These are phyloP conservation scores for Elegia similella DNA, from an alignment of 2,888 invertebrate species.

Conservation along the genomic window DNA sequence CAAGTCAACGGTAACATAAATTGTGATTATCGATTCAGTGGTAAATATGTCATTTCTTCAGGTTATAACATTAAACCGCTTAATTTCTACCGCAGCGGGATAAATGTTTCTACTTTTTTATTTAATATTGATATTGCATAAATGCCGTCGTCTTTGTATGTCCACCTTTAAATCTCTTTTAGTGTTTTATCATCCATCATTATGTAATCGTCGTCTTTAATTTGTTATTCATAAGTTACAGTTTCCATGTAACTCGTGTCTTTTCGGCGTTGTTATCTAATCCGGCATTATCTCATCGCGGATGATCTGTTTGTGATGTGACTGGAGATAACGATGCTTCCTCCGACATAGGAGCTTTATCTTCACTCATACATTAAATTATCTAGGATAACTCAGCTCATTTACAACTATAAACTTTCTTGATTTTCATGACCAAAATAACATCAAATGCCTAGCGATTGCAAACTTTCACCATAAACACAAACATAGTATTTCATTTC, in stretches of 20 bases:
- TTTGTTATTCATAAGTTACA: constrained; percentile 21
- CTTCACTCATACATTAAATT: not conserved
- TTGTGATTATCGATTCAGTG: constrained; percentile 6
- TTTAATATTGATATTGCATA: not conserved
- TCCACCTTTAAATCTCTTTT: not conserved
- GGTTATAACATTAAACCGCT: constrained; percentile 9
- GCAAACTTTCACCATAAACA: constrained; percentile 14
- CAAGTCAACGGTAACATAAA: constrained; percentile 8
- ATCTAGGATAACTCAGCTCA: too few relatives aligned
- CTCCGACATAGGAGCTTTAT: constrained; percentile 35
- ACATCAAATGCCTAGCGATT: not conserved
- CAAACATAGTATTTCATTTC: constrained; percentile 28
- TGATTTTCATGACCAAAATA: not conserved
- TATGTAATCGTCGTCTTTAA: constrained; percentile 4
- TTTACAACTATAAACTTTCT: not conserved
- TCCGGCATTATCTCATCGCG: constrained; percentile 56
- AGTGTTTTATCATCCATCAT: not conserved
- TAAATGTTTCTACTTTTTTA: constrained; percentile 7
- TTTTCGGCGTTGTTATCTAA: constrained; percentile 48
- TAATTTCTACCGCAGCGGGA: not conserved
- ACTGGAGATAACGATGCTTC: constrained; percentile 47
- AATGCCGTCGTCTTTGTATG: not conserved
- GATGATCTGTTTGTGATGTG: constrained; percentile 51
- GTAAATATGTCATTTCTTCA: constrained; percentile 8
- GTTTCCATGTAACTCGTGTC: constrained; percentile 25